Conservation (phyloP, 2,797 vertebrate species). For the Mus spretus region DNA sequence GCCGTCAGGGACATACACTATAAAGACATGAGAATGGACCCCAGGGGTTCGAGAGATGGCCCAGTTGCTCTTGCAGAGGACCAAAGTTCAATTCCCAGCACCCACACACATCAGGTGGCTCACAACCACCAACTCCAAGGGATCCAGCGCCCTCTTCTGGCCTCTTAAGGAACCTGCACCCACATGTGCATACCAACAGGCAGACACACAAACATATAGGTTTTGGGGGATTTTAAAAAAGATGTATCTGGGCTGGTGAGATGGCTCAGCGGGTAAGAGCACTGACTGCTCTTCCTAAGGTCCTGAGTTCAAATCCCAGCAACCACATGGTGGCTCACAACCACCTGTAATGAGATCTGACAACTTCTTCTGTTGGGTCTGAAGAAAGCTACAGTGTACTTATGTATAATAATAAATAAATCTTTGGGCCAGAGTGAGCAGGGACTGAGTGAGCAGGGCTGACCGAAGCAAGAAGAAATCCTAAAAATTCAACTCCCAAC, state of each 20-base stretch:
- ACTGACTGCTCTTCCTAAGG: too few species aligned
- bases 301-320: too few species aligned
- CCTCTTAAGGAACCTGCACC: background rate
- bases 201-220: background rate
- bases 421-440: too few species aligned
- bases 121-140: background rate
- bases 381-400: too few species aligned
- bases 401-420: too few species aligned
- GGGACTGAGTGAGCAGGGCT: too few species aligned
- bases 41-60: background rate
- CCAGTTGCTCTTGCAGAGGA: background rate
- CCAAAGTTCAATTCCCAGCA: background rate
- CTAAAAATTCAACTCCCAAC: too few species aligned
- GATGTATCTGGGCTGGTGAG: background rate
- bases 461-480: too few species aligned
- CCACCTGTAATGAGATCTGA: too few species aligned
- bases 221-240: background rate
- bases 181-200: background rate
- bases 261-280: too few species aligned
- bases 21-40: background rate
- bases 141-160: background rate
- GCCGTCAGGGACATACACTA: slow-evolving; percentile 91
- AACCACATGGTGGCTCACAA: too few species aligned
- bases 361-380: too few species aligned
- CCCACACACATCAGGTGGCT: background rate